phyloP scores from a whole-genome alignment of 2,797 vertebrate species.

The Hydrolagus colliei region DNA sequence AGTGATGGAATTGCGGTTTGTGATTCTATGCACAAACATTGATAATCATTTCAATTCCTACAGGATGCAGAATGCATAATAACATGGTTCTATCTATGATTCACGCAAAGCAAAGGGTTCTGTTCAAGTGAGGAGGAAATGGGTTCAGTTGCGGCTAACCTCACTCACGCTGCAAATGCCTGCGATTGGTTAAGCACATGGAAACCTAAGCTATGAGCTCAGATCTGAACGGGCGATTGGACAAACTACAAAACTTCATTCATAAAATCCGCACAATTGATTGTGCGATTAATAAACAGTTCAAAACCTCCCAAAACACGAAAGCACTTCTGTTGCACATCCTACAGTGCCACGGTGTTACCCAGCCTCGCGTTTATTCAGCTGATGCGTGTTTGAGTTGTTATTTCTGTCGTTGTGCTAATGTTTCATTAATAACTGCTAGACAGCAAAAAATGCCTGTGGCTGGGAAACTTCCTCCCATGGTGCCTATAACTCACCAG shows the following conservation, averaged over 20 bases:
- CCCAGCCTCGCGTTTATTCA: neutral
- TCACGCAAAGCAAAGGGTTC: neutral
- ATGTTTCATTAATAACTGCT: slow-evolving; percentile 50
- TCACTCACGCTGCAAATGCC: neutral
- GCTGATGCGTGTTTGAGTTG: slow-evolving; percentile 19
- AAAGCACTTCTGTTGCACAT: neutral
- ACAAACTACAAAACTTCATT: neutral
- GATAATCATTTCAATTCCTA: neutral
- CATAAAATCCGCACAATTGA: neutral
- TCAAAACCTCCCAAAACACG: neutral
- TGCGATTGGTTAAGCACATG: neutral
- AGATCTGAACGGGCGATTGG: neutral
- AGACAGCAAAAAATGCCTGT: slow-evolving; percentile 53
- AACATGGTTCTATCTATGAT: neutral
- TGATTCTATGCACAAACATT: neutral
- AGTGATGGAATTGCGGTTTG: neutral
- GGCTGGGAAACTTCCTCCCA: slow-evolving; percentile 56
- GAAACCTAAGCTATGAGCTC: neutral
- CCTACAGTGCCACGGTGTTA: too few relatives aligned
- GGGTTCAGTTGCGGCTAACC: slow-evolving; percentile 20
- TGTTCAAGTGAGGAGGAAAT: neutral
- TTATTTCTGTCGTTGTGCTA: slow-evolving; percentile 46
- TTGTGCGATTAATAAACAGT: neutral
- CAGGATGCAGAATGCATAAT: neutral
- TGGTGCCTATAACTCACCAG: slow-evolving; percentile 54